Evolutionary conservation across 2,797 vertebrate genomes (phyloP).

Genomic region (Microchirus variegatus): DNA sequence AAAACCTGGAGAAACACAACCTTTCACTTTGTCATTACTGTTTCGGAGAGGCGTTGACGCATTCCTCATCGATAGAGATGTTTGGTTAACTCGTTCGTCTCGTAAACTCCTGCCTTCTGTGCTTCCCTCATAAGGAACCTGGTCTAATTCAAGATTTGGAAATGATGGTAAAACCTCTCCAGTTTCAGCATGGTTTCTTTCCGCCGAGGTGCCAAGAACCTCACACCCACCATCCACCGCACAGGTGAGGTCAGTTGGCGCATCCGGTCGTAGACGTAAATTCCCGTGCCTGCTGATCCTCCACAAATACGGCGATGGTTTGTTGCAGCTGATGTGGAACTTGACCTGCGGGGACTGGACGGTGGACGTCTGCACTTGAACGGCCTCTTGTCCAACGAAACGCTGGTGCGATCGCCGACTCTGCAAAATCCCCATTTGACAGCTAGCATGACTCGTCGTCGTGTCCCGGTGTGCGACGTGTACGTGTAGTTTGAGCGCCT

Average conservation of each 20-base stretch:
- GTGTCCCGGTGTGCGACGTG: constrained; percentile 80
- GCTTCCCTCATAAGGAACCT: constrained; percentile 79
- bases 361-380: constrained; percentile 81
- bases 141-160: constrained; percentile 81
- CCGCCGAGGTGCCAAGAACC: constrained; percentile 82
- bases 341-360: constrained; percentile 79
- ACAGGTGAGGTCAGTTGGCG: constrained; percentile 65
- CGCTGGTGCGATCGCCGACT: constrained; percentile 52
- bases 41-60: constrained; percentile 85
- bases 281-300: constrained; percentile 85
- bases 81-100: constrained; percentile 70
- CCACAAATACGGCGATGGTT: constrained; percentile 78
- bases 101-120: constrained; percentile 75
- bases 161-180: constrained; percentile 79
- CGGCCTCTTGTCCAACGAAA: constrained; percentile 69
- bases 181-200: constrained; percentile 79
- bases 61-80: constrained; percentile 70
- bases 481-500: constrained; percentile 86
- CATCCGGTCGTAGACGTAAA: constrained; percentile 81
- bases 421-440: constrained; percentile 84
- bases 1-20: constrained; percentile 86
- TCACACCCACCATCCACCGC: constrained; percentile 79
- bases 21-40: constrained; percentile 86
- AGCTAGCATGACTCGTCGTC: constrained; percentile 72
- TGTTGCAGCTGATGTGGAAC: constrained; percentile 60